Evolutionary conservation across 2,113 vertebrate genomes (phyloP), one percentile per base, ranked within the genome.

Genomic region (Saguinus imperator): DNA sequence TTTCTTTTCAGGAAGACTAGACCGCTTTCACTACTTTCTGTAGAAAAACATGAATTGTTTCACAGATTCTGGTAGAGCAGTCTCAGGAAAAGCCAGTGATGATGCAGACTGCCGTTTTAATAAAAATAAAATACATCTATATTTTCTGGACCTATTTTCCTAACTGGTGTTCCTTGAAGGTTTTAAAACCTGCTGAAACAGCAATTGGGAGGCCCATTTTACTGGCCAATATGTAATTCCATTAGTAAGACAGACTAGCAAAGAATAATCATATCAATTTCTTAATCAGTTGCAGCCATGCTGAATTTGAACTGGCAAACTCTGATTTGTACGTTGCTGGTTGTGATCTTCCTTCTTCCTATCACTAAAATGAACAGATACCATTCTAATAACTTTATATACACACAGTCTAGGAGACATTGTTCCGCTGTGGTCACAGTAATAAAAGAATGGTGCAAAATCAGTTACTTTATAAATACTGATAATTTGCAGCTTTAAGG

Each of bases 361-460:
- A 0, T 93, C 96, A 96, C 96, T 98, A 95, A 96, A 97, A 66
- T 82, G 96, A 96, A 96, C 66, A 98, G 97, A 98, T 92, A 97
- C 75, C 97, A 85, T 96, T 98, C 98, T 83, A 97, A 23, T 95
- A 94, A 97, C 96, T 96, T 97, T 35, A 97, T 91, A 95, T n/a
- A 98, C 98, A 94, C 95, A 81, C 12, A 94, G 64, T 98, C 93
- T 98, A 98, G 97, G 95, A 98, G 93, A 98, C 89, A 88, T 52
- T 95, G 96, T 98, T 98, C 97, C 96, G 97, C 96, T 4, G 96
- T 94, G 98, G 98, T 98, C 98, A 98, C 98, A 98, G 98, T 98
- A 98, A 98, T 97, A 98, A 98, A 98, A 98, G 97, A 94, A 98
- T 94, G 98, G 98, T 98, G 98, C 98, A 98, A 98, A 98, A 98